Conservation (phyloP, 2,797 vertebrate species). For the Melopsittacus undulatus region DNA sequence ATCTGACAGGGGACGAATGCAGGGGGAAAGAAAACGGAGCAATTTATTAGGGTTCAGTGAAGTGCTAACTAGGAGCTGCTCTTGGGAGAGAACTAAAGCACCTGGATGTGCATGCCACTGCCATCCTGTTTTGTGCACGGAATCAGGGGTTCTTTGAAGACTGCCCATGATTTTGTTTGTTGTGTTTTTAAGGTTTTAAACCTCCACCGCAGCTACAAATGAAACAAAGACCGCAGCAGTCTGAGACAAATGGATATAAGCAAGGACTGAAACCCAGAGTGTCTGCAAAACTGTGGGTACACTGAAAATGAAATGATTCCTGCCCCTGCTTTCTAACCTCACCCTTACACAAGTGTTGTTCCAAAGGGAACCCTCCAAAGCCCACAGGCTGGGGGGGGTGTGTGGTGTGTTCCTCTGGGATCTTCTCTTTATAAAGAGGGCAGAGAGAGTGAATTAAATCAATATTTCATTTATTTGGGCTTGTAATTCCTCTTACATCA, state of each 20-base stretch:
- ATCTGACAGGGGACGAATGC: constrained; percentile 30
- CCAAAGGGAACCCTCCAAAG: not conserved
- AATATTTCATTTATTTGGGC: constrained; percentile 62
- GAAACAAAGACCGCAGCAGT: not conserved
- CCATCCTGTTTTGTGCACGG: not conserved
- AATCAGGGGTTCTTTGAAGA: not conserved
- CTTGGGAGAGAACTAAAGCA: not conserved
- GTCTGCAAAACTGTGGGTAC: not conserved
- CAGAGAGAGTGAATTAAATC: constrained; percentile 45
- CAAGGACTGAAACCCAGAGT: not conserved
- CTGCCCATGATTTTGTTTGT: not conserved
- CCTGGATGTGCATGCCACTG: not conserved
- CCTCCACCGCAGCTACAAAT: not conserved
- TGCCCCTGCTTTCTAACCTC: not conserved
- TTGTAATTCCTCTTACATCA: constrained; percentile 67
- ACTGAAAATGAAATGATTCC: not conserved
- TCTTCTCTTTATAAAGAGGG: constrained; percentile 15
- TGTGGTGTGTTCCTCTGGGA: not conserved
- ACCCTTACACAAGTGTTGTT: not conserved
- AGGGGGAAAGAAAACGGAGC: not conserved
- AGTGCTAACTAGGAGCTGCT: constrained; percentile 42
- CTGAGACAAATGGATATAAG: not conserved
- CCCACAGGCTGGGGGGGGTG: not conserved
- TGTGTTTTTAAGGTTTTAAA: not conserved
- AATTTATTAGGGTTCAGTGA: constrained; percentile 60